Conservation (phyloP, 2,888 invertebrate genomes). For the Drosophila mercatorum region DNA sequence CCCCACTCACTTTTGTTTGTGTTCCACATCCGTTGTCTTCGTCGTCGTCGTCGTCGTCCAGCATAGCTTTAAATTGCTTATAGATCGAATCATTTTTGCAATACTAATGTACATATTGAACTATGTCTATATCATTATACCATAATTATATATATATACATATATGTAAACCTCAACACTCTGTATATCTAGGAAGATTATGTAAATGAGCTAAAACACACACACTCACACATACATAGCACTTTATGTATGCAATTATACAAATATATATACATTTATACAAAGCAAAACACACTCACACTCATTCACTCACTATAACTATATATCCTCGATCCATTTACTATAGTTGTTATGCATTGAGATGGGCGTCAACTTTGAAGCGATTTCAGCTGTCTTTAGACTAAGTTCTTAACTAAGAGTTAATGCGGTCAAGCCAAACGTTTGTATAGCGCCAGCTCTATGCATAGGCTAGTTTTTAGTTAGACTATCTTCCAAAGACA, state of each 20-base stretch:
- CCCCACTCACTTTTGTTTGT: constrained; percentile 9
- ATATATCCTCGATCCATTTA: neutral
- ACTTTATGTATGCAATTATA: constrained; percentile 12
- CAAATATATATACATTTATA: constrained; percentile 20
- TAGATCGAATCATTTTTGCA: constrained; percentile 39
- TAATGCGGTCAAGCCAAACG: neutral
- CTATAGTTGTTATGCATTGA: neutral
- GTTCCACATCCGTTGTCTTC: neutral
- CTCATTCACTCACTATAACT: neutral
- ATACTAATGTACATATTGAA: constrained; percentile 30
- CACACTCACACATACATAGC: neutral
- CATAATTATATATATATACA: constrained; percentile 6
- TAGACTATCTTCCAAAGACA: constrained; percentile 1
- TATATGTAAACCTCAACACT: neutral
- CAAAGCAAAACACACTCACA: constrained; percentile 13
- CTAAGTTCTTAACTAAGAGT: neutral
- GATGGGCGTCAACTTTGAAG: constrained; percentile 3
- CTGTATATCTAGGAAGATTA: constrained; percentile 8
- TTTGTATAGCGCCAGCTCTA: neutral
- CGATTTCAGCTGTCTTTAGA: neutral
- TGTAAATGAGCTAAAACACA: constrained; percentile 22
- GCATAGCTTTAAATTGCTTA: constrained; percentile 34
- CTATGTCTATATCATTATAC: constrained; percentile 4
- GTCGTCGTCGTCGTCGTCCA: neutral
- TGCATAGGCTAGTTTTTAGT: neutral